Base-by-base conservation (phyloP, 2,888 invertebrate species). In the Ophion ventricosus region DNA sequence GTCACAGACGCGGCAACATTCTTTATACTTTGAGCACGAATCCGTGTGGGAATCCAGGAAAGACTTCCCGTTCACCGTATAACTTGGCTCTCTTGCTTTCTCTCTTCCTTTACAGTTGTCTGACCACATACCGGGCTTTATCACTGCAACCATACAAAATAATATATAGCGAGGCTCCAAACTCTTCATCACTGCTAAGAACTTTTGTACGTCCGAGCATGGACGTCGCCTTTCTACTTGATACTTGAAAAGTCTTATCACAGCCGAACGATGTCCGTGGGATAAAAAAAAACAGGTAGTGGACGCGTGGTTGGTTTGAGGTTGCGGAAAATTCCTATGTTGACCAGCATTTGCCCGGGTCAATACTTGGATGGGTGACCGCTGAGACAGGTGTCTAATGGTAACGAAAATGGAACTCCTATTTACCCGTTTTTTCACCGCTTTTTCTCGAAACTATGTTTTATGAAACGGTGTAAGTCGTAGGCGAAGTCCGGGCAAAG, bases 1-100 rank as follows among this genome's bases (percentile, higher is more conserved):
- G 20, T 49, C 63, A 17, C 17, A 70, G 64, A 57, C 63, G 49
- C 14, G n/a, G 69, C 25, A 63, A 74, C 84, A 70, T 81, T 84
- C 84, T 78, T 84, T 84, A 84, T 81, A 84, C 84, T 81, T 84
- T 84, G 84, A 84, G 78, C 84, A 78, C 63, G 70, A 70, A 81
- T 78, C 81, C 84, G 78, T 84, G 74, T 69, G 63, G 78, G 81
- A 84, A 84, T 84, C 78, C 84, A 78, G 74, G 64, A 59, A 78
- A 77, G 64, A 78, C 74, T 84, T 56, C 74, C 67, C 14, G 54
- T 56, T 25, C 25, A 43, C 29, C 63, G 74, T 66, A 75, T 74
- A 81, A 78, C 74, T 74, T 75, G 64, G 69, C 57, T 63, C 74
- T 54, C 81, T 81, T 49, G 11, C 11, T 14, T 4, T 10, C 14